These are phyloP conservation scores for Leucophenga montana DNA, from an alignment of 2,888 invertebrate species.

Conservation along the genomic window DNA sequence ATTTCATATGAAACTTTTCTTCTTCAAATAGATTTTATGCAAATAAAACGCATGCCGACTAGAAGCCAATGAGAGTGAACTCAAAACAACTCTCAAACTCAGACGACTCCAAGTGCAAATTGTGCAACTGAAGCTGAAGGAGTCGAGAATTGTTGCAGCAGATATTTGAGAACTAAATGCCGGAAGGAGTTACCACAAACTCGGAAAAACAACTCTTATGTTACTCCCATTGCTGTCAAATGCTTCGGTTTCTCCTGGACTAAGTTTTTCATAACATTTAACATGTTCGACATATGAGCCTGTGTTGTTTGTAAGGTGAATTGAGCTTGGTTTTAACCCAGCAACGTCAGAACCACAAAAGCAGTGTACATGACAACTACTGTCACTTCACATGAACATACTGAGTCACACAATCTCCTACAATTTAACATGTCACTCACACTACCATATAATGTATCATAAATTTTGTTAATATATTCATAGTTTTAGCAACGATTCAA, in stretches of 20 bases:
- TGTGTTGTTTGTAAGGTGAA: too few relatives aligned
- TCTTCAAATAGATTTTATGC: too few relatives aligned
- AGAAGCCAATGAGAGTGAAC: neutral
- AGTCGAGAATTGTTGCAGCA: neutral
- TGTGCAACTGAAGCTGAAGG: too few relatives aligned
- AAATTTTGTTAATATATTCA: too few relatives aligned
- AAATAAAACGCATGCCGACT: neutral
- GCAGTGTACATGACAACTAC: constrained; percentile 1
- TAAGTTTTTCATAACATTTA: neutral
- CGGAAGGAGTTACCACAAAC: constrained; percentile 2
- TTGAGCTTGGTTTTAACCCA: neutral
- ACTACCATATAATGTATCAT: too few relatives aligned
- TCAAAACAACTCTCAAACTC: neutral
- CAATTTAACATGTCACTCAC: too few relatives aligned
- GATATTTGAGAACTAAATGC: constrained; percentile 1
- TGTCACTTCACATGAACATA: neutral
- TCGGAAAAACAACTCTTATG: constrained; percentile 4
- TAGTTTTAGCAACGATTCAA: too few relatives aligned
- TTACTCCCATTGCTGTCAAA: neutral
- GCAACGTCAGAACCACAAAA: neutral
- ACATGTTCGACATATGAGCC: too few relatives aligned
- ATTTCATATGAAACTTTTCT: too few relatives aligned
- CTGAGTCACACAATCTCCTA: too few relatives aligned
- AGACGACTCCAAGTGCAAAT: neutral
- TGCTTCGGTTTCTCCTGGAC: neutral